These are phyloP conservation scores for Arctia plantaginis DNA, from an alignment of 2,888 invertebrate genomes.

Conservation along the genomic window DNA sequence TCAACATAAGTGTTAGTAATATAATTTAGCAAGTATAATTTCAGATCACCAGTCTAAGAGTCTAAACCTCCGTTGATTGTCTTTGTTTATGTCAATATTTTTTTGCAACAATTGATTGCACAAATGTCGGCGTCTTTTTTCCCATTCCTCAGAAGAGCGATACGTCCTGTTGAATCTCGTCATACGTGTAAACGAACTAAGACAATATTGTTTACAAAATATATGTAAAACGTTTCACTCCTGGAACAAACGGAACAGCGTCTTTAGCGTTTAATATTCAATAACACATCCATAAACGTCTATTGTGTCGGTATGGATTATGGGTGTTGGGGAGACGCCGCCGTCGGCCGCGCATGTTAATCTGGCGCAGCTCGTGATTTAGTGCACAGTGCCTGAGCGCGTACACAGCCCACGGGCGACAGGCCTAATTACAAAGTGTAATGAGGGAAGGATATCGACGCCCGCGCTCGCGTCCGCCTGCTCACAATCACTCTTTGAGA, in stretches of 20 bases:
- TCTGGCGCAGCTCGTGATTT: slow-evolving; percentile 76
- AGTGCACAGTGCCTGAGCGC: slow-evolving; percentile 76
- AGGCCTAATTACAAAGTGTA: slow-evolving; percentile 84
- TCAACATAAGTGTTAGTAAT: neutral
- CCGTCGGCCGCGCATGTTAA: slow-evolving; percentile 69
- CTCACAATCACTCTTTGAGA: slow-evolving; percentile 42
- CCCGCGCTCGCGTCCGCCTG: slow-evolving; percentile 59
- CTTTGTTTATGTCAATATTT: neutral
- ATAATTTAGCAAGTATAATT: neutral
- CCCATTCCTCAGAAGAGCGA: neutral
- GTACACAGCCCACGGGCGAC: slow-evolving; percentile 78
- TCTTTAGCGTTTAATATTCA: slow-evolving; percentile 75
- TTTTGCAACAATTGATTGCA: neutral
- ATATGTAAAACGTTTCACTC: slow-evolving; percentile 68
- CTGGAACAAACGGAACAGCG: slow-evolving; percentile 55
- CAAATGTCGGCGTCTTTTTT: too few relatives aligned
- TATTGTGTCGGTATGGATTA: slow-evolving; percentile 72
- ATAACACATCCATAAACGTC: slow-evolving; percentile 73
- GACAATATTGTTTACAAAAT: slow-evolving; percentile 65
- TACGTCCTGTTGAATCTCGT: neutral
- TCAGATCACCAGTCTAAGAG: neutral
- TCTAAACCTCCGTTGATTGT: neutral
- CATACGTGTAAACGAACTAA: slow-evolving; percentile 49
- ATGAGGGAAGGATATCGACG: slow-evolving; percentile 72
- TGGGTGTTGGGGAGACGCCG: slow-evolving; percentile 63